A percentile compares a stretch with the other conserved stretches of the same genome.
phyloP scores from a whole-genome alignment of 2,888 invertebrate genomes.

The Lochmaea capreae region DNA sequence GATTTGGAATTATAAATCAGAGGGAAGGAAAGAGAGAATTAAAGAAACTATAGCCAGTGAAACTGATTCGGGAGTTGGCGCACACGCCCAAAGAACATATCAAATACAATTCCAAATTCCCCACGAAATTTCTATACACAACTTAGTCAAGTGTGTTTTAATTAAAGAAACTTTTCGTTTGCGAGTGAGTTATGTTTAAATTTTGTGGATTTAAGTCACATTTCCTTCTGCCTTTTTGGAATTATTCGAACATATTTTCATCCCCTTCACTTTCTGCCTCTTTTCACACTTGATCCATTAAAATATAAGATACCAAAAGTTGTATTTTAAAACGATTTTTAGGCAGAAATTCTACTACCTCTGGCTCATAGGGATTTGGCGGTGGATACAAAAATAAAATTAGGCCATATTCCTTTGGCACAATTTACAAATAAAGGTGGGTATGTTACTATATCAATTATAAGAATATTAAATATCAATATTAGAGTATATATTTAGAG shows the following conservation, averaged over 20 bases:
- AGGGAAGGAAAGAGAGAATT: slow-evolving; percentile 34
- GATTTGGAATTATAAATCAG: slow-evolving; percentile 35
- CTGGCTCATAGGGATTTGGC: slow-evolving; percentile 8
- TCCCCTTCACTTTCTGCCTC: too few relatives aligned
- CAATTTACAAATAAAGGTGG: not conserved
- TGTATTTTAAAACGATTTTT: not conserved
- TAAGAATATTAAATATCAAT: too few relatives aligned
- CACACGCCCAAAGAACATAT: slow-evolving; percentile 51
- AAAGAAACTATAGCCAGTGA: slow-evolving; percentile 34
- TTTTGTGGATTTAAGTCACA: not conserved
- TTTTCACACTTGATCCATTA: too few relatives aligned
- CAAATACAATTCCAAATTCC: slow-evolving; percentile 48
- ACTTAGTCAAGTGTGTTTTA: slow-evolving; percentile 45
- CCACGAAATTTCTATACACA: slow-evolving; percentile 42
- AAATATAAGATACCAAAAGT: too few relatives aligned
- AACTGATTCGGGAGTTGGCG: slow-evolving; percentile 47
- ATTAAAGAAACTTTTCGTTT: slow-evolving; percentile 41
- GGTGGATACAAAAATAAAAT: slow-evolving; percentile 6
- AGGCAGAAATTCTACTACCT: slow-evolving; percentile 13
- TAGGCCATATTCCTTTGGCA: slow-evolving; percentile 16
- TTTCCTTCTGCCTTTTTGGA: too few relatives aligned
- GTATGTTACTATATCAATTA: not conserved
- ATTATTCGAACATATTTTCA: too few relatives aligned
- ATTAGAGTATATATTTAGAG: too few relatives aligned
- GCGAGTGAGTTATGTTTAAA: slow-evolving; percentile 35